These are phyloP conservation scores for Canis aureus DNA, from an alignment of 2,113 vertebrate genomes.

Conservation along the genomic window DNA sequence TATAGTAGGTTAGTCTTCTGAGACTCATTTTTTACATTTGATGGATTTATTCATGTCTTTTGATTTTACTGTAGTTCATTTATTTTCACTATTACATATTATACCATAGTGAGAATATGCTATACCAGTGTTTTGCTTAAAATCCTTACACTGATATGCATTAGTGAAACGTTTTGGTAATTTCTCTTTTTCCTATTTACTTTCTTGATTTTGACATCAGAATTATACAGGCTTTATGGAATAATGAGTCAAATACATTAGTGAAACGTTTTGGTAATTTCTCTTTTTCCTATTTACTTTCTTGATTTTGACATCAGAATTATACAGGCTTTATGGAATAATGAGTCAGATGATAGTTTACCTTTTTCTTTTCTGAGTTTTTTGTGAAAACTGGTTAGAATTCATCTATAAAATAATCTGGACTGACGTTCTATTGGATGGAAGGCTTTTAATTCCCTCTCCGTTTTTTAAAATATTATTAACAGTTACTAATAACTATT, in stretches of 20 bases:
- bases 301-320: not conserved
- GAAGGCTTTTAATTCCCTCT: not conserved
- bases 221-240: not conserved
- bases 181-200: not conserved
- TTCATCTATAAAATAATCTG: not conserved
- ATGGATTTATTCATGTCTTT: not conserved
- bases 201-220: not conserved
- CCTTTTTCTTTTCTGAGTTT: not conserved
- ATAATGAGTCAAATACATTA: not conserved
- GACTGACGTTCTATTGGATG: not conserved
- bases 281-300: not conserved
- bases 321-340: not conserved
- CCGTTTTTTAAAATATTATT: not conserved
- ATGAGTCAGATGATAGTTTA: not conserved
- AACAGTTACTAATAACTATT: not conserved
- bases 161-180: not conserved
- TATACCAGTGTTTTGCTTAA: conserved; percentile 6
- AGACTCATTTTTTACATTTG: conserved; percentile 24
- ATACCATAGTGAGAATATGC: not conserved
- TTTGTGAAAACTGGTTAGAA: conserved; percentile 20
- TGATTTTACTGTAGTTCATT: conserved; percentile 17
- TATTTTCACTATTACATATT: conserved; percentile 2
- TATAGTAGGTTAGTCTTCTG: not conserved
- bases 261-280: not conserved
- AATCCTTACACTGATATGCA: not conserved